Percentiles rank a stretch among this genome's conserved stretches.
These are phyloP conservation scores for Pseudococcus longispinus DNA, from an alignment of 2,888 invertebrate genomes.

Conservation along the genomic window DNA sequence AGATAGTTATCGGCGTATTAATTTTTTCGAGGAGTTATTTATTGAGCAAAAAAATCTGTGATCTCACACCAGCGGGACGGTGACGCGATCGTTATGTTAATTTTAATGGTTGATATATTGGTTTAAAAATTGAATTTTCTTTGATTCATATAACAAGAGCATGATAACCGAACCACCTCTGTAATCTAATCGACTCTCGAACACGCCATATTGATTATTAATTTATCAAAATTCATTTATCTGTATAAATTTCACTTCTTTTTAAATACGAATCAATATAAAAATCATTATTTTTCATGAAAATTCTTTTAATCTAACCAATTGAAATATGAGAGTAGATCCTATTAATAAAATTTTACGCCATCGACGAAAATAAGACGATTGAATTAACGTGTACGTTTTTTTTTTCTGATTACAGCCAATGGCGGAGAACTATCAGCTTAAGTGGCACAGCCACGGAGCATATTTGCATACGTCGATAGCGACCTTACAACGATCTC, in stretches of 20 bases:
- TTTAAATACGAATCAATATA: background rate
- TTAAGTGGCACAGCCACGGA: slow-evolving; percentile 88
- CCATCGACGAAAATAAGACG: background rate
- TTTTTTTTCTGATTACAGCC: slow-evolving; percentile 45
- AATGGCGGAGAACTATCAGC: slow-evolving; percentile 78
- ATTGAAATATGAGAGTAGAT: background rate
- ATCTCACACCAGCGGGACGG: background rate
- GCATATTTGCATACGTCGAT: slow-evolving; percentile 83
- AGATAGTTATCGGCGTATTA: background rate
- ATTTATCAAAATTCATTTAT: slow-evolving; percentile 39
- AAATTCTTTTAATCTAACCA: background rate
- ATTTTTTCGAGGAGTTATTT: background rate
- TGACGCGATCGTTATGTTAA: background rate
- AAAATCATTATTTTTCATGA: background rate
- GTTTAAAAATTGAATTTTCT: slow-evolving; percentile 20
- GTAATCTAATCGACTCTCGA: slow-evolving; percentile 29
- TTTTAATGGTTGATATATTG: background rate
- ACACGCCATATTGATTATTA: slow-evolving; percentile 10
- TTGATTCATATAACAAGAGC: slow-evolving; percentile 14
- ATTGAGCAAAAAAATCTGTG: slow-evolving; percentile 10
- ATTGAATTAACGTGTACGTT: background rate
- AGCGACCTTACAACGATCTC: slow-evolving; percentile 77
- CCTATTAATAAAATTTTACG: background rate
- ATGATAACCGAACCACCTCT: slow-evolving; percentile 1
- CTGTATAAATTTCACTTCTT: slow-evolving; percentile 7